Evolutionary conservation across 2,888 invertebrate genomes (phyloP).

Genomic region (Chloroclysta siterata): DNA sequence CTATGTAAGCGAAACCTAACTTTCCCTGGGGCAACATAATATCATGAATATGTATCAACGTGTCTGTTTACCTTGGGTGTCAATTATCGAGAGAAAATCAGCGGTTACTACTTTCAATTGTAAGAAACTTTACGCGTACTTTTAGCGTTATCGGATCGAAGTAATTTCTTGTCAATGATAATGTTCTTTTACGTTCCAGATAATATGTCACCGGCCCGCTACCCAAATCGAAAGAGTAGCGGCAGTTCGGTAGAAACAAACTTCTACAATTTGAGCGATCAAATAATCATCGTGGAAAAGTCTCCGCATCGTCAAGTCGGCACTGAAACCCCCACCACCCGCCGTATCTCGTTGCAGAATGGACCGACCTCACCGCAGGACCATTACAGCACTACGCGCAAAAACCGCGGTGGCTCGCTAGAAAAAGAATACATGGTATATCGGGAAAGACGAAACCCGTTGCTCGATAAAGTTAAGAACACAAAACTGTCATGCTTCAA

Average conservation of each 20-base stretch:
- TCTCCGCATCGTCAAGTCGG: conserved; percentile 78
- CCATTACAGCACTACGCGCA: conserved; percentile 77
- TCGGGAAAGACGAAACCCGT: conserved; percentile 88
- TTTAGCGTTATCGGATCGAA: neutral
- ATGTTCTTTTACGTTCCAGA: conserved; percentile 73
- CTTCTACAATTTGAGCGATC: conserved; percentile 87
- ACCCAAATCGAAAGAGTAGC: conserved; percentile 86
- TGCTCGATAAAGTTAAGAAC: conserved; percentile 89
- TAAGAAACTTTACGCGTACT: neutral
- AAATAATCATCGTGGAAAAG: conserved; percentile 85
- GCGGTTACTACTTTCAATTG: neutral
- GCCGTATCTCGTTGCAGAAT: conserved; percentile 78
- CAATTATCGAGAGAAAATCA: conserved; percentile 26
- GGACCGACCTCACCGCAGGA: conserved; percentile 76
- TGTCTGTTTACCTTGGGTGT: conserved; percentile 41
- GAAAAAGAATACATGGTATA: conserved; percentile 86
- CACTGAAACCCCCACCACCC: conserved; percentile 67
- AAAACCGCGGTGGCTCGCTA: conserved; percentile 78
- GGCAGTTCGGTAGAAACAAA: conserved; percentile 87
- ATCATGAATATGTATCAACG: conserved; percentile 45
- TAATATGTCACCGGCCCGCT: conserved; percentile 87
- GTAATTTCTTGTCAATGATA: neutral
- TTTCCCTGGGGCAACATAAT: conserved; percentile 46
- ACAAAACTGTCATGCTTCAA: conserved; percentile 88
- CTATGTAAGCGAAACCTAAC: conserved; percentile 43